phyloP scores from a whole-genome alignment of 2,797 vertebrate species.

The Aphelocoma californica region DNA sequence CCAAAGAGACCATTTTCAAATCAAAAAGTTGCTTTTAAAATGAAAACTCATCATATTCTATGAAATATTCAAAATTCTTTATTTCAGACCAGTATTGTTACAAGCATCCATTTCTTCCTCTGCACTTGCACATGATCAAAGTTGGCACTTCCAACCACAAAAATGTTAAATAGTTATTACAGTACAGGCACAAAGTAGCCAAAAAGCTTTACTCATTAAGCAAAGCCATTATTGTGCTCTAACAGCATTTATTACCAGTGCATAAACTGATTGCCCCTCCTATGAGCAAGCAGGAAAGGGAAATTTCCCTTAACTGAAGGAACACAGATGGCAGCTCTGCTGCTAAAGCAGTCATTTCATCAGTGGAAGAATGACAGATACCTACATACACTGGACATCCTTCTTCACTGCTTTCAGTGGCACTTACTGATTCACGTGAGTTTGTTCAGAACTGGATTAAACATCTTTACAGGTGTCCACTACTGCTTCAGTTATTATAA shows the following conservation, averaged over 20 bases:
- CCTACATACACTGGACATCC: background rate
- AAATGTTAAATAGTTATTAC: background rate
- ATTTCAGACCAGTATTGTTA: conserved; percentile 25
- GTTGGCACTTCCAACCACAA: background rate
- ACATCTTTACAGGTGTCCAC: background rate
- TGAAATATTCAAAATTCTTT: conserved; percentile 31
- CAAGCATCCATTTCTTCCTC: background rate
- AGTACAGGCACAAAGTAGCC: background rate
- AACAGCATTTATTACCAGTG: conserved; percentile 5
- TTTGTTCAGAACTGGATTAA: background rate
- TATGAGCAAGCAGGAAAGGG: background rate
- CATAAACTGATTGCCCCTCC: background rate
- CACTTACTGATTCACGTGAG: background rate
- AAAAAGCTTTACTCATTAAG: background rate
- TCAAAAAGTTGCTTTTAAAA: background rate
- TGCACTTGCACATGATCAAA: background rate
- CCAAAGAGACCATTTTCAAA: background rate
- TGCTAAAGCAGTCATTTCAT: background rate
- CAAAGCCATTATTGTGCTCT: conserved; percentile 4
- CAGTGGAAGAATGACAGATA: background rate
- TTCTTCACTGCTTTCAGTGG: background rate
- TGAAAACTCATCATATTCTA: conserved; percentile 1
- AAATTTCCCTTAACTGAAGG: background rate
- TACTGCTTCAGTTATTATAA: background rate
- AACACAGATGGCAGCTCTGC: background rate